Evolutionary conservation across 2,888 invertebrate genomes (phyloP), one percentile per base, ranked within the genome.

Genomic region (Stictocephala bisonia): DNA sequence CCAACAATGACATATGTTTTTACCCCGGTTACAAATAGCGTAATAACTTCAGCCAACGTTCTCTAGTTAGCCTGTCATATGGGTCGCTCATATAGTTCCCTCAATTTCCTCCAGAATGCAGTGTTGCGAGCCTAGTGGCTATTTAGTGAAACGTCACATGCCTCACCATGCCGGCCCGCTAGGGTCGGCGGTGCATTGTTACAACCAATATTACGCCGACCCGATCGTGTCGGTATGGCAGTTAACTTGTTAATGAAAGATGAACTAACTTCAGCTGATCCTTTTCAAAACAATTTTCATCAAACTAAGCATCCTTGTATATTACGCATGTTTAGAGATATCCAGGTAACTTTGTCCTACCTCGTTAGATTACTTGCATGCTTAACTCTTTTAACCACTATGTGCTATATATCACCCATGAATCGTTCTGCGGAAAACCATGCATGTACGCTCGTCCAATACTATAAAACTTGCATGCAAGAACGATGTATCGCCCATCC

Each of bases 41-140:
- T 26, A 51, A 51, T 51, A n/a, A n/a, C 51, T 51, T 51, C 24
- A 51, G 18, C 24, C 51, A 51, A n/a, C 18, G 51, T 15, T 51
- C 3, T 24, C 22, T 51, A 2, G 9, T 51, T 51, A 24, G 51
- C 24, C 27, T 24, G 24, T 11, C 24, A 51, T 51, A 11, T 51
- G 1, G 24, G 3, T 51, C n/a, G 24, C 26, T 51, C 2, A 24
- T 26, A n/a, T 51, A 44, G 15, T 15, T 15, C 18, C 15, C 27
- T 51, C 27, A 18, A 24, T 51, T 51, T 24, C 13, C 51, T 13
- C 2, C 27, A 27, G n/a, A 51, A 13, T 6, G 24, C 22, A 51
- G 27, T n/a, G 51, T 26, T 11, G 22, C 20, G 18, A 4, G 27
- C 24, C 24, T 24, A 51, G 13, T 27, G 7, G 24, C 24, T 26